A percentile compares a stretch with the other conserved stretches of the same genome.
phyloP scores from a whole-genome alignment of 2,888 invertebrate genomes.

The Schizaphis graminum region DNA sequence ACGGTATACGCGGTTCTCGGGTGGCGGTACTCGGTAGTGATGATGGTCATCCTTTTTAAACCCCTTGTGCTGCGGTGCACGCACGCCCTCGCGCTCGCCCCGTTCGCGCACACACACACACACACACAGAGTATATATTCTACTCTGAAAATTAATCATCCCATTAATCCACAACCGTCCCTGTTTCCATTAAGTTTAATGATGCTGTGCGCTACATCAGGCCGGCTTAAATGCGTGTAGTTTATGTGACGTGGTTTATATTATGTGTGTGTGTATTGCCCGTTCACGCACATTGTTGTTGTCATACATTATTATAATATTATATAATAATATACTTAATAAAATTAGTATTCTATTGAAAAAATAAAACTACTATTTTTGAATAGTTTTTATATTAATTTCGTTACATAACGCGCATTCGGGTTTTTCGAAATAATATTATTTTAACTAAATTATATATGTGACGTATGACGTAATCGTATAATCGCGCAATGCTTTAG shows the following conservation, averaged over 20 bases:
- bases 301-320: neutral
- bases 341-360: neutral
- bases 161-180: constrained; percentile 63
- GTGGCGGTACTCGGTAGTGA: neutral
- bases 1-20: neutral
- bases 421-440: neutral
- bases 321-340: neutral
- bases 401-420: neutral
- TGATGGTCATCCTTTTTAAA: constrained; percentile 63
- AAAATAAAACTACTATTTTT: neutral
- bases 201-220: constrained; percentile 49
- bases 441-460: neutral
- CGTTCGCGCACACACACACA: neutral
- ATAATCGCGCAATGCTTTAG: neutral
- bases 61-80: constrained; percentile 4
- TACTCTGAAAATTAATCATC: constrained; percentile 62
- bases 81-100: neutral
- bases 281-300: neutral
- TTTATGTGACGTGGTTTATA: constrained; percentile 50
- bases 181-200: constrained; percentile 65
- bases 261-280: neutral
- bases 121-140: neutral
- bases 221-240: constrained; percentile 39
- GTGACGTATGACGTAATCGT: neutral
- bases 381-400: neutral